A percentile compares a stretch with the other conserved stretches of the same genome.
Evolutionary conservation across 2,888 invertebrate genomes (phyloP).

Genomic region (Tubiluchus corallicola): DNA sequence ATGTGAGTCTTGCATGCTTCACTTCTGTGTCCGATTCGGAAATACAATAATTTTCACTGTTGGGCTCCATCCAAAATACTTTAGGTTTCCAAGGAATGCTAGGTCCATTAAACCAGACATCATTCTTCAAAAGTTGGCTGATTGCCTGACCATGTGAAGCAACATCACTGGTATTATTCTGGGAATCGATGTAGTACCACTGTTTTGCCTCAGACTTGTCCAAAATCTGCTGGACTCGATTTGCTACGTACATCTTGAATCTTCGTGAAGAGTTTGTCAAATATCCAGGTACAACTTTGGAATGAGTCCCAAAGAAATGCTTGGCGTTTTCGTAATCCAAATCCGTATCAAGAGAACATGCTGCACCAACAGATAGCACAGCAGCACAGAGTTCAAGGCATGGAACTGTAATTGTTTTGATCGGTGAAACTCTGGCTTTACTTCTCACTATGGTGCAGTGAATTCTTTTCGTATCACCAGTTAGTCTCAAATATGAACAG

Average conservation of each 20-base stretch:
- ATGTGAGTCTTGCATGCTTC: too few relatives aligned
- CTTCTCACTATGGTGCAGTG: neutral
- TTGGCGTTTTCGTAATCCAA: neutral
- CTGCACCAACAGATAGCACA: neutral
- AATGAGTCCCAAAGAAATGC: neutral
- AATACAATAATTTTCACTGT: too few relatives aligned
- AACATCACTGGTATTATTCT: neutral
- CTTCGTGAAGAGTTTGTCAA: neutral
- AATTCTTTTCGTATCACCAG: neutral
- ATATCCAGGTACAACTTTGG: neutral
- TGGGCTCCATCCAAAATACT: too few relatives aligned
- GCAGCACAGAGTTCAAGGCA: neutral
- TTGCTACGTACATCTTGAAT: neutral
- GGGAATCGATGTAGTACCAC: neutral
- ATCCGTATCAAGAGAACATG: neutral
- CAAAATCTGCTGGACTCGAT: neutral
- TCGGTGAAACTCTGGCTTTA: neutral
- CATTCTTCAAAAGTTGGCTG: neutral
- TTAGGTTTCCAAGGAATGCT: neutral
- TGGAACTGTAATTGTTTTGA: neutral
- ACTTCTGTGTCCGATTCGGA: too few relatives aligned
- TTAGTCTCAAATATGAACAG: neutral
- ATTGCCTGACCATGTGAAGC: neutral
- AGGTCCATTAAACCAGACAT: neutral
- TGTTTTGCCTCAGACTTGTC: neutral